Base-by-base conservation (phyloP, 2,113 vertebrate species). In the Paramisgurnus dabryanus region DNA sequence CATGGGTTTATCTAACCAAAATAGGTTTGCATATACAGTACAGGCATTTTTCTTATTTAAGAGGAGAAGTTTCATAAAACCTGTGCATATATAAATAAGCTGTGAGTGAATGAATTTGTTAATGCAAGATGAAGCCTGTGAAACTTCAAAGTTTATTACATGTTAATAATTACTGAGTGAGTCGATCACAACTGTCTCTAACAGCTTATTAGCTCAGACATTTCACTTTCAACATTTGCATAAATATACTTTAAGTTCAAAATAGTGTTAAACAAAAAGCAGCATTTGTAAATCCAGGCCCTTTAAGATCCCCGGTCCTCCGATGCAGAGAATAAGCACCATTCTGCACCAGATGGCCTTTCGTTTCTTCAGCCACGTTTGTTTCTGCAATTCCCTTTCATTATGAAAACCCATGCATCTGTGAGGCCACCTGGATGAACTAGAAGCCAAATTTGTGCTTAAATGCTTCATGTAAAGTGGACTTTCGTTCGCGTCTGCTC, bases 251-350 rank as follows among this genome's bases (percentile, higher is more conserved):
- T 73, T 39, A 68, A 60, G 12, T 58, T 73, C 18, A 76, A 76
- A 72, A 60, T 82, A 72, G 80, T 84, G 82, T 86, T 79, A 75
- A 77, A 85, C 40, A 76, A 79, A 73, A 83, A 86, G 82, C 84
- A 81, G 82, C 84, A 83, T 83, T 78, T 82, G 77, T 82, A 68
- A 85, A 82, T 77, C 80, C 76, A 58, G 75, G 75, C 75, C 22
- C 63, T n/a, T 74, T 60, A 65, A 10, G 69, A 67, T 47, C 71
- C 71, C 49, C 70, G 34, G 43, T 80, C 57, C 63, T 27, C 40
- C 65, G 61, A 70, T 58, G 76, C 61, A 79, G 71, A 76, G 65
- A 79, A 71, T 45, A 65, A 82, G 83, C 83, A 85, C 80, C 80
- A 71, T 79, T 78, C 13, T 10, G 49, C 41, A 67, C 65, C 79